Evolutionary conservation across 2,113 vertebrate genomes (phyloP).

Genomic region (Chlorodrepanis virens): DNA sequence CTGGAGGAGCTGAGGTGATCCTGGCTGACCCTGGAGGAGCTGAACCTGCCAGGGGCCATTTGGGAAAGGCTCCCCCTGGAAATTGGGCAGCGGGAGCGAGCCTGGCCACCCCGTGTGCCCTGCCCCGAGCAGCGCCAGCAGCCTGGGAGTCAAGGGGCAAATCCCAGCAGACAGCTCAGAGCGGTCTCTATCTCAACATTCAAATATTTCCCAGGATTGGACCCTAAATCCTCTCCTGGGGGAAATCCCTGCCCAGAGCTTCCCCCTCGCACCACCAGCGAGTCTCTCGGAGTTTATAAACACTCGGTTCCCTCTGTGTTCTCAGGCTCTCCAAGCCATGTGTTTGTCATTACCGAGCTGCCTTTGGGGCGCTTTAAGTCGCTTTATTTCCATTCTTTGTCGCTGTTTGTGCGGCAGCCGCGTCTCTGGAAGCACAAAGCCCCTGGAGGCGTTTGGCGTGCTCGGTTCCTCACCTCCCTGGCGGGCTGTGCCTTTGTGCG

Average conservation of each 20-base stretch:
- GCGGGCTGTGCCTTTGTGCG: not conserved
- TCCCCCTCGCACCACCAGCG: not conserved
- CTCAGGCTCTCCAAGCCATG: not conserved
- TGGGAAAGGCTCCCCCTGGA: not conserved
- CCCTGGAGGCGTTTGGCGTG: not conserved
- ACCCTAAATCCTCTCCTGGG: not conserved
- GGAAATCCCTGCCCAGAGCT: not conserved
- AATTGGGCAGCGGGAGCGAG: rapidly evolving
- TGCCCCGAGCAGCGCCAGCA: not conserved
- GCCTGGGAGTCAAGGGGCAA: not conserved
- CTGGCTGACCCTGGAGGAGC: rapidly evolving
- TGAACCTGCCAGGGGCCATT: rapidly evolving
- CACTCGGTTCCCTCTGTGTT: rapidly evolving
- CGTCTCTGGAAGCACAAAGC: not conserved
- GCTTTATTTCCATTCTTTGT: not conserved
- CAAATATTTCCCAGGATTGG: not conserved
- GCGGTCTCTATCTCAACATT: not conserved
- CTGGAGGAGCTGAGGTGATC: rapidly evolving
- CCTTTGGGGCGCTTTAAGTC: not conserved
- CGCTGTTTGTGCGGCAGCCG: not conserved
- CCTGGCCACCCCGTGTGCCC: not conserved
- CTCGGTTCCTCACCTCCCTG: not conserved
- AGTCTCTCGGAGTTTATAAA: not conserved
- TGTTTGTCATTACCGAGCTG: not conserved
- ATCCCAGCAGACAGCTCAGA: not conserved